Evolutionary conservation across 2,888 invertebrate species (phyloP).

Genomic region (Polymixis lichenea): DNA sequence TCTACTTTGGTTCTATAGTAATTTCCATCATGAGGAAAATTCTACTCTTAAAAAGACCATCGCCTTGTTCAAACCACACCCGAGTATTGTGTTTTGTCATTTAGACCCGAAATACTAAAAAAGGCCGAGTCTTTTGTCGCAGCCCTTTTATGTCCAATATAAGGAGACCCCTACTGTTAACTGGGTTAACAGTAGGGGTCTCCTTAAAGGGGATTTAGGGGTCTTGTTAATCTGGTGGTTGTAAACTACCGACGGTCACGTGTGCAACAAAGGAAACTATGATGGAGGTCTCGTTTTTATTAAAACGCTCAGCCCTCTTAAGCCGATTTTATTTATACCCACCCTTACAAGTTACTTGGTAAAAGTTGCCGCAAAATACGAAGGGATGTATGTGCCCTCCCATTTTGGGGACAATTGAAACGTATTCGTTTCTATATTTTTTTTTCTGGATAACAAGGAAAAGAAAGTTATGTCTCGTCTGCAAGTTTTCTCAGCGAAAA

Average conservation of each 20-base stretch:
- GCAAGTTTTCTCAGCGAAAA: constrained; percentile 18
- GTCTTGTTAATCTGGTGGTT: constrained; percentile 69
- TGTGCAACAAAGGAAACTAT: constrained; percentile 81
- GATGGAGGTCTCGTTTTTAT: constrained; percentile 82
- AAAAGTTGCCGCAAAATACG: constrained; percentile 58
- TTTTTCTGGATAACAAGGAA: constrained; percentile 18
- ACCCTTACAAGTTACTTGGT: constrained; percentile 64
- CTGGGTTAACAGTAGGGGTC: too few species aligned
- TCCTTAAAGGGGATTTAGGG: constrained; percentile 51
- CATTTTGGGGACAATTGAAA: constrained; percentile 45
- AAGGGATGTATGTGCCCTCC: constrained; percentile 42
- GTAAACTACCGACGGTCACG: constrained; percentile 78
- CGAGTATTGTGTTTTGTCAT: constrained; percentile 70
- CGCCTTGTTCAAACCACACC: constrained; percentile 64
- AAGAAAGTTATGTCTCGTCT: constrained; percentile 3
- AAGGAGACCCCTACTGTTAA: constrained; percentile 58
- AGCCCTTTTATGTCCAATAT: constrained; percentile 65
- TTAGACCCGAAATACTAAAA: constrained; percentile 71
- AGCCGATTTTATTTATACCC: constrained; percentile 79
- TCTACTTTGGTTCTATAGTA: too few species aligned
- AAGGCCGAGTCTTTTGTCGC: constrained; percentile 72
- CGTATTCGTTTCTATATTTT: constrained; percentile 38
- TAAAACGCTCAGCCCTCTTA: constrained; percentile 78
- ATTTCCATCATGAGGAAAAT: constrained; percentile 18
- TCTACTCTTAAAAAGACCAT: constrained; percentile 41